Base-by-base conservation (phyloP, 2,113 vertebrate genomes). In the Ceuthmochares aereus region DNA sequence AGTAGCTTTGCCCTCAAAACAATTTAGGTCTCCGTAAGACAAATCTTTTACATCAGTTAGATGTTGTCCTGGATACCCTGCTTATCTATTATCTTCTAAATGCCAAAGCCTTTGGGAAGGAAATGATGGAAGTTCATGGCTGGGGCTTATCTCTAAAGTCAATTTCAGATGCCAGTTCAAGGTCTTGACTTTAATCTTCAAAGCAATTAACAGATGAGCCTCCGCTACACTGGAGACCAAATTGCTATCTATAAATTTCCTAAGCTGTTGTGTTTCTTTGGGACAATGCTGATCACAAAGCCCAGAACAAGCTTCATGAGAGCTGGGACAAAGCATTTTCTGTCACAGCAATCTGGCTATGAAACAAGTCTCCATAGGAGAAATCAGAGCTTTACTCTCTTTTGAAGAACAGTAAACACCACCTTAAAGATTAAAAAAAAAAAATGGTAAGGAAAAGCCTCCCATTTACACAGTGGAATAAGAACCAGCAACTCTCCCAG, bases 171-270 rank as follows among this genome's bases (percentile, higher is more conserved):
- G 68, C 47, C 64, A 47, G 68, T 92, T 94, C 85, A 96, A 95
- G 93, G 88, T 96, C 92, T 93, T 96, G 93, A 93, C 90, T 95
- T 95, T 94, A 95, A 95, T 96, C 92, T 96, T 95, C 90, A 97
- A 94, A 95, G 88, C 92, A 97, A 97, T 95, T 96, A 97, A 93
- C 93, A 90, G 87, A 96, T 94, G 87, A 96, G 93, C 75, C 79
- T 80, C 82, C 86, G 64, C 47, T 78, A 85, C 88, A 86, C 92
- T 75, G 56, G 93, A 92, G 82, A 95, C 59, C 83, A 87, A 85
- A 93, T 22, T 87, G 42, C 78, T 87, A 83, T 80, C 94, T 95
- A 74, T 77, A 93, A 51, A 85, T 87, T 89, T 91, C 92, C 92
- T 88, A 81, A 93, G 94, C 72, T 68, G 72, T 90, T 84, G 30